phyloP scores from a whole-genome alignment of 2,888 invertebrate species.

The Polylopha cassiicola region DNA sequence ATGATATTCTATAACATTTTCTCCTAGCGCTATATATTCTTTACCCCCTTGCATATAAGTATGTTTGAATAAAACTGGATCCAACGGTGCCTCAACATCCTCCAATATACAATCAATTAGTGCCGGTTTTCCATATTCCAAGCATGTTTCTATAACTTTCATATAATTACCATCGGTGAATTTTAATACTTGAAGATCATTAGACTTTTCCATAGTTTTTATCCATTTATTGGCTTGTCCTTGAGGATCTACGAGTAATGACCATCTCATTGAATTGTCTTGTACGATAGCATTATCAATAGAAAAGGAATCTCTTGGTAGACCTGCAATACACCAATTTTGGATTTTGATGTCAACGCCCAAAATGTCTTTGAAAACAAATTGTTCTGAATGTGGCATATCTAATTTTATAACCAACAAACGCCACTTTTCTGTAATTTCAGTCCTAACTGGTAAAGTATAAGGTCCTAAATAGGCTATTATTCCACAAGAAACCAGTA shows the following conservation, averaged over 20 bases:
- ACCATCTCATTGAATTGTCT: conserved; percentile 86
- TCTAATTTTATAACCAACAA: conserved; percentile 79
- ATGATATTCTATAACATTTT: conserved; percentile 86
- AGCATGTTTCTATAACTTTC: conserved; percentile 83
- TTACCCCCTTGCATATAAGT: conserved; percentile 85
- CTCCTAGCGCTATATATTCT: conserved; percentile 86
- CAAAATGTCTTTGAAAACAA: conserved; percentile 83
- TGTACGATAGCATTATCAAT: conserved; percentile 91
- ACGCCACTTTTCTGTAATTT: conserved; percentile 84
- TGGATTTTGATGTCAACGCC: conserved; percentile 93
- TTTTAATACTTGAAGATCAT: conserved; percentile 83
- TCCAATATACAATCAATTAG: conserved; percentile 87
- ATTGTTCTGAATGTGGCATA: conserved; percentile 87
- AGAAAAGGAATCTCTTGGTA: conserved; percentile 89
- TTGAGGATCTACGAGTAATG: conserved; percentile 90
- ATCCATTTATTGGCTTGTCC: conserved; percentile 92
- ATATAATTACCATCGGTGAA: conserved; percentile 86
- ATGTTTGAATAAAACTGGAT: conserved; percentile 85
- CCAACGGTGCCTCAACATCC: conserved; percentile 86
- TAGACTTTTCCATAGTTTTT: conserved; percentile 86
- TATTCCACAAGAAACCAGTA: conserved; percentile 90
- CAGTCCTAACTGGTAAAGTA: conserved; percentile 81
- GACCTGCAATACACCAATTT: conserved; percentile 88
- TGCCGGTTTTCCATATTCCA: conserved; percentile 86
- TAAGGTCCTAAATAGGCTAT: conserved; percentile 94